Evolutionary conservation across 2,113 vertebrate species (phyloP), one percentile per base, ranked within the genome.

Genomic region (Pomatostomus ruficeps): DNA sequence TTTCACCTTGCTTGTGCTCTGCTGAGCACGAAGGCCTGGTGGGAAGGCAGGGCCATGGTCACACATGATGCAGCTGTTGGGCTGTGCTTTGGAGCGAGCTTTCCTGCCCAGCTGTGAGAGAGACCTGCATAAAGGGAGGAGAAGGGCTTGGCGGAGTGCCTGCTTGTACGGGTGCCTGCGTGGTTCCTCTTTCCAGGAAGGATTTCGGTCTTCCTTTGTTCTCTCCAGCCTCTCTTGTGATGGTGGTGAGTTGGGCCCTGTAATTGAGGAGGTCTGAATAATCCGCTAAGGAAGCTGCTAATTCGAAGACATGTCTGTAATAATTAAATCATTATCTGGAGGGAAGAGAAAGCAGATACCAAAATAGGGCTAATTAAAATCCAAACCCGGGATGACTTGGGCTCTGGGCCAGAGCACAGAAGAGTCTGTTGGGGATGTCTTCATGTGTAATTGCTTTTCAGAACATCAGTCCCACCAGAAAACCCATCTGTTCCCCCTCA

Each of bases 381-480:
- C 89, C 88, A 87, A 87, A 77, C 70, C 66, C 70, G 46, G 63
- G 75, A 88, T 92, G 89, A 90, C 65, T 93, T 67, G 51, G 93
- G 94, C 95, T 92, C 46, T 45, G 73, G 88, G 92, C 93, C 95
- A 96, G 86, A 83, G 91, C 84, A 91, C 72, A 92, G 66, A 25
- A 17, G 35, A 67, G 83, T 81, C 96, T 86, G 7, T 46, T 93
- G 92, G 96, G 94, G 91, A 94, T 42, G 40, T 87, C 90, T 95
- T 91, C 78, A 95, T 88, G 86, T 97, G 94, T 97, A 96, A 96
- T 96, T 97, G 96, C 88, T 96, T 96, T 92, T 95, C 77, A 95
- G 73, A 86, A 77, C 85, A 80, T 79, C 94, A 83, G 46, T 91
- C 91, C 92, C 92, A 88, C 48, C 76, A 91, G 85, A 88, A 96